Conservation (phyloP, 2,888 invertebrate species). For the Meiosimyza platycephala region DNA sequence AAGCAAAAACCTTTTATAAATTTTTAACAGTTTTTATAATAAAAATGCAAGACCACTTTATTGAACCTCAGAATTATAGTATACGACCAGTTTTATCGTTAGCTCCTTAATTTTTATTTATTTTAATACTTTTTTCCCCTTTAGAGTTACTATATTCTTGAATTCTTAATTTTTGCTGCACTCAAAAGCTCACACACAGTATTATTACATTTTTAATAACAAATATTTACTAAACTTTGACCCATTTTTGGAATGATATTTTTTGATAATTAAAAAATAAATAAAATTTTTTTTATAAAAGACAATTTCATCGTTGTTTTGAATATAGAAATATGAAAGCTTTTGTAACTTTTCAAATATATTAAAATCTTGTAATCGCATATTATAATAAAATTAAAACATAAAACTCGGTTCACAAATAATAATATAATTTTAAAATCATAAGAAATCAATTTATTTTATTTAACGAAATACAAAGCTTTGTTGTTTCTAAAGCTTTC, state of each 20-base stretch:
- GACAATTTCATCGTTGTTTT: constrained; percentile 12
- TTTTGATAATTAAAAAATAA: constrained; percentile 52
- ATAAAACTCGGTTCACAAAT: constrained; percentile 35
- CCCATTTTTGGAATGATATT: constrained; percentile 68
- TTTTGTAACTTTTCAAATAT: not conserved
- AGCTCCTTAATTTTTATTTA: too few species aligned
- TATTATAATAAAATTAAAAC: constrained; percentile 38
- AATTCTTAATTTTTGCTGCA: constrained; percentile 10
- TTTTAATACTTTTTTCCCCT: constrained; percentile 27
- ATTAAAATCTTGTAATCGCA: constrained; percentile 45
- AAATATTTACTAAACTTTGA: constrained; percentile 41
- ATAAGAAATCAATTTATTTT: constrained; percentile 46
- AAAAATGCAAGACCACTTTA: too few species aligned
- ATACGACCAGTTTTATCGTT: too few species aligned
- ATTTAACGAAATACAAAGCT: not conserved
- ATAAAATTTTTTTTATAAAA: not conserved
- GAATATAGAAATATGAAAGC: constrained; percentile 19
- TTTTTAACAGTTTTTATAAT: too few species aligned
- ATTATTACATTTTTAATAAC: not conserved
- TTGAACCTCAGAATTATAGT: too few species aligned
- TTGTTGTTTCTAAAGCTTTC: not conserved
- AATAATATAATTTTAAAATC: constrained; percentile 42
- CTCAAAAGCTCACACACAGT: not conserved
- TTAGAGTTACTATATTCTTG: constrained; percentile 27
- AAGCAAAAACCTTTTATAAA: too few species aligned